Base-by-base conservation (phyloP, 2,888 invertebrate species). In the Phrixothrix hirtus region DNA sequence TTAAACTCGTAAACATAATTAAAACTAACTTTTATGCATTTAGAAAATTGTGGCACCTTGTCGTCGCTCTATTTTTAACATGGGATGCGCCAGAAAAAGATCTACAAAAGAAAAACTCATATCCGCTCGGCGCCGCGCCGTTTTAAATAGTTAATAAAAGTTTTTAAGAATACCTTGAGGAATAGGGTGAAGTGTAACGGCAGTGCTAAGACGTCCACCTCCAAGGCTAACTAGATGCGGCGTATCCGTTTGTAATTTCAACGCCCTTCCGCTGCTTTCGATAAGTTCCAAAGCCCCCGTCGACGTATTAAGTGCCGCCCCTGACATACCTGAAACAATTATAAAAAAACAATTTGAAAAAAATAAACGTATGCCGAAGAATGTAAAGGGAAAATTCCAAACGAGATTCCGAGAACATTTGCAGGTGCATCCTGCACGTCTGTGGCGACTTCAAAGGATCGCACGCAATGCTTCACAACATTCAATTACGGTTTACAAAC, bases 141-240 rank as follows among this genome's bases (percentile, higher is more conserved):
- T n/a, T n/a, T n/a, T n/a, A n/a, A n/a, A n/a, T n/a, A n/a, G n/a
- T n/a, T n/a, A n/a, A 4, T 30, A 30, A 30, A 30, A 11, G 4
- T 30, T 30, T n/a, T 30, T 5, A 30, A 7, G 21, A 7, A 36
- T 74, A 94, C 94, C 94, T 84, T 89, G 87, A 63, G 90, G 89
- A 69, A 95, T 83, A 62, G 93, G 92, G 76, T 93, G 91, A 63
- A 94, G 81, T 21, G 94, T 94, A 67, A 94, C 91, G n/a, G 92
- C 91, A 25, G 93, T 93, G 75, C 92, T 93, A 55, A 94, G 82
- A 58, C 94, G 81, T 52, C 92, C 93, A 61, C 92, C 90, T 57
- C 94, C 94, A 70, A 93, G 83, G 76, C 92, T 93, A 71, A 95
- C 92, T 73, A 94, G 83, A 78, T 95, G 94, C 27, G 94, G 94